Base-by-base conservation (phyloP, 2,888 invertebrate species). In the Gasteruption jaculator region DNA sequence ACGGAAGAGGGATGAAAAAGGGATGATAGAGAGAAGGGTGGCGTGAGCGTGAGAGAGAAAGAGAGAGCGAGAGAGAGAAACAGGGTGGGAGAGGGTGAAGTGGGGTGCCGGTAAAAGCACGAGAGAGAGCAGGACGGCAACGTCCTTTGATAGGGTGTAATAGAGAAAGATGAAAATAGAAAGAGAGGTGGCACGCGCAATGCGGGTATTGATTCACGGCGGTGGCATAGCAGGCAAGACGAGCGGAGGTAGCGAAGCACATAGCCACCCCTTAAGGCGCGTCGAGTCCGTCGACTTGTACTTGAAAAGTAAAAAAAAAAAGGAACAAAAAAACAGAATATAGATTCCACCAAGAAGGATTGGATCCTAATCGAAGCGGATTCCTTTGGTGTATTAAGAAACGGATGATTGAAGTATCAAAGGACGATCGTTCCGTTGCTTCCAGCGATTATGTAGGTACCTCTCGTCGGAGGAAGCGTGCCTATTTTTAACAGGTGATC, bases 181-280 rank as follows among this genome's bases (percentile, higher is more conserved):
- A 74, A 60, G 65, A 59, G 63, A 61, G 66, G 61, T 61, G 68
- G 68, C 68, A 69, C 68, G 69, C 68, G 70, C 68, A 69, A 69
- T 68, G 71, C 68, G 69, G 69, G 68, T 68, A 68, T 69, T 68
- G 69, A 69, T 68, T 73, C 73, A 73, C 67, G 64, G 61, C 57
- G 63, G n/a, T n/a, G n/a, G n/a, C n/a, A n/a, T n/a, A n/a, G n/a
- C n/a, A n/a, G n/a, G n/a, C n/a, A n/a, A n/a, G n/a, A n/a, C n/a
- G n/a, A n/a, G n/a, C n/a, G n/a, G n/a, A n/a, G n/a, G 72, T 70
- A 74, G 70, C 72, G 70, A 27, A 71, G 71, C 71, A 74, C 75
- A 74, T 69, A 74, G 71, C 73, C 74, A 76, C 74, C 75, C 74
- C n/a, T n/a, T n/a, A n/a, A n/a, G n/a, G n/a, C 55, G 41, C 56